These are phyloP conservation scores for Acanthurus lineatus DNA, from an alignment of 2,797 vertebrate genomes.

Conservation along the genomic window DNA sequence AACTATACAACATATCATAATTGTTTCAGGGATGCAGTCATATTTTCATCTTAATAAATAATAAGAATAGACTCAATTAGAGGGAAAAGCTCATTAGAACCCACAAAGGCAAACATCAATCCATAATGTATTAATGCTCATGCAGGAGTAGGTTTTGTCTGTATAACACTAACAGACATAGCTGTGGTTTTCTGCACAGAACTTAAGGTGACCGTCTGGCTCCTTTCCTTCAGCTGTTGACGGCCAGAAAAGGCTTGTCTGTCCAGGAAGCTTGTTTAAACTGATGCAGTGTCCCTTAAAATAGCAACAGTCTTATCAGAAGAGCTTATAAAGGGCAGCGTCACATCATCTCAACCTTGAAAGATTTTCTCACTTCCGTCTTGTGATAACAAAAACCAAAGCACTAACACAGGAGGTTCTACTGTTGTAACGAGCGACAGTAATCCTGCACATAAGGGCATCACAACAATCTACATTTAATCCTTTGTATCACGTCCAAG, in stretches of 20 bases:
- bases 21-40: background rate
- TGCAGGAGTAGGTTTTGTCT: background rate
- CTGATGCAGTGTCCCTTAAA: slow-evolving; percentile 49
- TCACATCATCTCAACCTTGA: slow-evolving; percentile 37
- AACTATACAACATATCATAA: background rate
- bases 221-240: slow-evolving; percentile 21
- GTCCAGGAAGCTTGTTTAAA: slow-evolving; percentile 23
- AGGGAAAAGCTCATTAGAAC: background rate
- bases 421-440: slow-evolving; percentile 27
- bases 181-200: background rate
- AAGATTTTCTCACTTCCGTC: slow-evolving; percentile 22
- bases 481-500: background rate
- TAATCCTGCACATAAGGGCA: slow-evolving; percentile 1
- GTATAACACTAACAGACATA: background rate
- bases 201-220: slow-evolving; percentile 10
- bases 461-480: slow-evolving; percentile 15
- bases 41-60: background rate
- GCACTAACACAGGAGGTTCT: slow-evolving; percentile 22
- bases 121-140: background rate
- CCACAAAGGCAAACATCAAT: background rate
- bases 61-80: background rate
- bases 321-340: slow-evolving; percentile 38
- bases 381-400: slow-evolving; percentile 32
- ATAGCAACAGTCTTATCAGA: slow-evolving; percentile 57
- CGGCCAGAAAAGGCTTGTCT: slow-evolving; percentile 3